These are phyloP conservation scores for Meloidogyne hapla DNA, from an alignment of 1,140 invertebrate species.

Conservation along the genomic window DNA sequence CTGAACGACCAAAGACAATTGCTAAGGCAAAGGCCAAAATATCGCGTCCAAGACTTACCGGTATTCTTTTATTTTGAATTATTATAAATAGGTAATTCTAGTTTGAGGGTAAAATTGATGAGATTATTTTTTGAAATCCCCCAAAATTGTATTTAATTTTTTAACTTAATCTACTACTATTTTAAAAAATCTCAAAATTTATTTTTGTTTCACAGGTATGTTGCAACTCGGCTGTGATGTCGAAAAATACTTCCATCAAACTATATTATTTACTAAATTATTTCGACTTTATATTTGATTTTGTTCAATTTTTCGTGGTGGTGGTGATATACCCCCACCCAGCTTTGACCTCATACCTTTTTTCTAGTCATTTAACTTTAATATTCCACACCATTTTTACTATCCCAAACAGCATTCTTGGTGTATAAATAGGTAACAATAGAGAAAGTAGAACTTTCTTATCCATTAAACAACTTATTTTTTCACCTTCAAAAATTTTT, in stretches of 20 bases:
- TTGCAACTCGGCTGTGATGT: neutral
- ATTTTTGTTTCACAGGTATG: neutral
- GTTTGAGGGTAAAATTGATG: too few relatives aligned
- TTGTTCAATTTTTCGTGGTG: neutral
- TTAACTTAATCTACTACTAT: too few relatives aligned
- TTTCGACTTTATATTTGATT: neutral
- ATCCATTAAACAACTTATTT: neutral
- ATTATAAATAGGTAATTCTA: neutral
- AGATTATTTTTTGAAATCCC: too few relatives aligned
- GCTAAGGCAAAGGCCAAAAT: constrained; percentile 12
- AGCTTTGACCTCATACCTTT: neutral
- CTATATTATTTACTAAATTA: neutral
- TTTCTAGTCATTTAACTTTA: neutral
- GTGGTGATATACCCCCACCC: neutral
- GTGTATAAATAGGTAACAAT: neutral
- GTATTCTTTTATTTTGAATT: neutral
- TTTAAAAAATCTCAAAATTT: too few relatives aligned
- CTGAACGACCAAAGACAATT: neutral
- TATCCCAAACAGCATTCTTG: neutral
- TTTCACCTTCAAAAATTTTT: neutral
- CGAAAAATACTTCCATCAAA: neutral
- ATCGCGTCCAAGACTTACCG: constrained; percentile 16
- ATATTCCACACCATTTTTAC: too few relatives aligned
- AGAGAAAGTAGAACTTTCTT: neutral
- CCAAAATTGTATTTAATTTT: too few relatives aligned